phyloP scores from a whole-genome alignment of 2,888 invertebrate genomes.

The Dione juno region DNA sequence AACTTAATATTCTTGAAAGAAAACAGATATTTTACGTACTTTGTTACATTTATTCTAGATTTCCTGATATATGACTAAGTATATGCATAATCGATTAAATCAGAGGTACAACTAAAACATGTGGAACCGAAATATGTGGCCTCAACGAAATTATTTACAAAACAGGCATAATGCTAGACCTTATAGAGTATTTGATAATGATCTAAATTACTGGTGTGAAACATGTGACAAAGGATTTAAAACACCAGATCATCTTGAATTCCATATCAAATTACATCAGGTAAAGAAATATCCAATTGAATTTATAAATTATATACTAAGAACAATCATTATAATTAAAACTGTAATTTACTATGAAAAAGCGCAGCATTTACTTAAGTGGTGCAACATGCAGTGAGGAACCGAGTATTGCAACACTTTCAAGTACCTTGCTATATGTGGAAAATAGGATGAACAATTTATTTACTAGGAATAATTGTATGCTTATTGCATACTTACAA shows the following conservation, averaged over 20 bases:
- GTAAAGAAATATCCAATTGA: constrained; percentile 50
- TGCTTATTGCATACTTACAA: too few species aligned
- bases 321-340: background rate
- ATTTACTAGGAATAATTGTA: too few species aligned
- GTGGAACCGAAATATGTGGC: constrained; percentile 26
- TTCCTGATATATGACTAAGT: constrained; percentile 1
- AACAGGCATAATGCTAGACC: constrained; percentile 10
- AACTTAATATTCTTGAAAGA: too few species aligned
- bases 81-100: background rate
- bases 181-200: constrained; percentile 30
- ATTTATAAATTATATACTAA: background rate
- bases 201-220: constrained; percentile 85
- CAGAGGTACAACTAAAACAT: constrained; percentile 21
- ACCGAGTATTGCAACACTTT: too few species aligned
- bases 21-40: background rate
- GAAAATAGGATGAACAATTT: too few species aligned
- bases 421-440: too few species aligned
- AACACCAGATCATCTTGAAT: constrained; percentile 81
- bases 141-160: constrained; percentile 12
- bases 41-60: background rate
- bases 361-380: too few species aligned
- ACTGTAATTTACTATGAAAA: too few species aligned
- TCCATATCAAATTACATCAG: constrained; percentile 89
- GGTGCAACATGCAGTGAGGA: too few species aligned
- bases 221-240: constrained; percentile 91